Evolutionary conservation across 2,113 vertebrate species (phyloP).

Genomic region (Harpagus bidentatus): DNA sequence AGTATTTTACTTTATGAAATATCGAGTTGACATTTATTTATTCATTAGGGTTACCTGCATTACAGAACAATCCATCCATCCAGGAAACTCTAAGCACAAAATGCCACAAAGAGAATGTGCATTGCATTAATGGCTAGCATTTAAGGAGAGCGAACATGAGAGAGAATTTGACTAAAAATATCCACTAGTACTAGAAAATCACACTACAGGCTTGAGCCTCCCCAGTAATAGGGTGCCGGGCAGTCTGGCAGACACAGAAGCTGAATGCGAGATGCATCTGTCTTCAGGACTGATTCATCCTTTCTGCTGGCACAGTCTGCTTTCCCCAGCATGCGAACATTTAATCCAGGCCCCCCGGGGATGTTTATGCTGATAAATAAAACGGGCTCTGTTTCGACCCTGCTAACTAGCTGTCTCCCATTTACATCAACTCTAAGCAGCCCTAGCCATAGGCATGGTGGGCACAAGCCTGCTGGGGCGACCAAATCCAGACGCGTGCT

Average conservation of each 20-base stretch:
- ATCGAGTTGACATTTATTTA: neutral
- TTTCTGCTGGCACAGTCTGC: conserved; percentile 19
- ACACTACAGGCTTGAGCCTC: neutral
- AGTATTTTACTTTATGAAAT: conserved; percentile 19
- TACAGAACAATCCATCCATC: neutral
- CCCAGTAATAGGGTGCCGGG: neutral
- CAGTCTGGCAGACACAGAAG: neutral
- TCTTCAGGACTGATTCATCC: conserved; percentile 22
- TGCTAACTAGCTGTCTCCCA: neutral
- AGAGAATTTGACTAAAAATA: conserved; percentile 24
- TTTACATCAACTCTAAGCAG: neutral
- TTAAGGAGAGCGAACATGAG: neutral
- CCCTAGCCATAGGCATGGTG: neutral
- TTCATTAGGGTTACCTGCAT: conserved; percentile 21
- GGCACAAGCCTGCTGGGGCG: neutral
- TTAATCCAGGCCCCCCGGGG: neutral
- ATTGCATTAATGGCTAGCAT: neutral
- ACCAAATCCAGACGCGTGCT: neutral
- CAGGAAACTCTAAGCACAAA: conserved; percentile 13
- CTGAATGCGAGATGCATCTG: neutral
- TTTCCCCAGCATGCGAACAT: neutral
- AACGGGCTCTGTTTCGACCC: neutral
- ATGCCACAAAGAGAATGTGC: neutral
- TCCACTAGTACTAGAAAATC: neutral
- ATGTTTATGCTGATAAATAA: conserved; percentile 27